Evolutionary conservation across 2,888 invertebrate species (phyloP).

Genomic region (Euplagia quadripunctaria): DNA sequence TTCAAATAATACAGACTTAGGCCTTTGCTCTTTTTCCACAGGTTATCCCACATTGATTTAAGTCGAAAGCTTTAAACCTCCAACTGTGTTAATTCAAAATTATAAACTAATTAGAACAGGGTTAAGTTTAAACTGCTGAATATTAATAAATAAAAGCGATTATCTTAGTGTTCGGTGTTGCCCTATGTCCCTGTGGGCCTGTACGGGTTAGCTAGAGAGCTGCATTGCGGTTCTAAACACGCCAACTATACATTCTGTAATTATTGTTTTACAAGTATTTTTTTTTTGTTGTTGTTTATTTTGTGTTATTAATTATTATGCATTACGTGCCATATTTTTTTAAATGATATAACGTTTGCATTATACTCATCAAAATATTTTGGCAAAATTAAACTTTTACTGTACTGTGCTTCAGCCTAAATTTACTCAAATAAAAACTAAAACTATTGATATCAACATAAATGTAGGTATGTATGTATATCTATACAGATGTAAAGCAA

Average conservation of each 20-base stretch:
- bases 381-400: no score
- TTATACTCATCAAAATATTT: no score
- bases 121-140: slow-evolving; percentile 31
- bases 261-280: slow-evolving; percentile 30
- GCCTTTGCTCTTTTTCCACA: no score
- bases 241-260: slow-evolving; percentile 36
- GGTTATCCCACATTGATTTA: no score
- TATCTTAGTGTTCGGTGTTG: slow-evolving; percentile 36
- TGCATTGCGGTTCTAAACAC: slow-evolving; percentile 53
- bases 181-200: slow-evolving; percentile 45
- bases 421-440: no score
- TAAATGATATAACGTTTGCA: no score
- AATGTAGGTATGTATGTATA: no score
- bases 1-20: no score
- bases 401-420: no score
- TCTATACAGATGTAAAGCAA: no score
- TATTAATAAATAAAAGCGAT: slow-evolving; percentile 40
- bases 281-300: no score
- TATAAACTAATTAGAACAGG: slow-evolving; percentile 2
- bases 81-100: not conserved
- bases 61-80: not conserved
- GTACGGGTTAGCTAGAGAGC: slow-evolving; percentile 40
- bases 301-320: slow-evolving; percentile 14
- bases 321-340: not conserved
- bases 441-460: no score